Percentiles rank a stretch among this genome's conserved stretches.
phyloP scores from a whole-genome alignment of 2,797 vertebrate species.

The Esox masquinongy region DNA sequence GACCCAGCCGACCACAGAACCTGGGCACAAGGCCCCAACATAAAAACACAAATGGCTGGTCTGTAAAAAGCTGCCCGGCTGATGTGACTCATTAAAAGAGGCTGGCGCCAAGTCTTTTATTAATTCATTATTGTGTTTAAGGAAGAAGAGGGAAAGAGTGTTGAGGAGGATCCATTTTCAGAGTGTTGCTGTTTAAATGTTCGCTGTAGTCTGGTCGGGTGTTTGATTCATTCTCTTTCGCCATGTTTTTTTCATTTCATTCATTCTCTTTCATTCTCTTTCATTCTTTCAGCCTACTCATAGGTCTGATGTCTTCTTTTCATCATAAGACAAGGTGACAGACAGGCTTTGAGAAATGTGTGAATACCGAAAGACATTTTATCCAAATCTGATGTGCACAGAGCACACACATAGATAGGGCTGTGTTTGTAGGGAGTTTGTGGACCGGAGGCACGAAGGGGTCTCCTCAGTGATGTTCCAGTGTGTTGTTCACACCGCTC shows the following conservation, averaged over 20 bases:
- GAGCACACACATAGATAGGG: constrained; percentile 29
- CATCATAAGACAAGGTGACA: constrained; percentile 3
- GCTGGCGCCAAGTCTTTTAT: constrained; percentile 78
- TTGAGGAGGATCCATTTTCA: constrained; percentile 38
- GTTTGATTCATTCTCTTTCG: constrained; percentile 19
- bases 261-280: constrained; percentile 19
- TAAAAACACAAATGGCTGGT: constrained; percentile 73
- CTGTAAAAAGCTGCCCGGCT: constrained; percentile 71
- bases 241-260: not conserved
- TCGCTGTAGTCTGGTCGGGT: constrained; percentile 15
- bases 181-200: constrained; percentile 57
- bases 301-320: not conserved
- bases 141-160: constrained; percentile 36
- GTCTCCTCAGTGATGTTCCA: constrained; percentile 67
- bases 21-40: constrained; percentile 65
- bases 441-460: constrained; percentile 64
- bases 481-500: constrained; percentile 57
- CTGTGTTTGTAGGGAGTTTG: constrained; percentile 55
- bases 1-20: constrained; percentile 45
- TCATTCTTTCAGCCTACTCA: not conserved
- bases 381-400: not conserved
- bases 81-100: constrained; percentile 82
- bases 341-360: not conserved
- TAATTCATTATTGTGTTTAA: constrained; percentile 78
- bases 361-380: not conserved